Conservation (phyloP, 1,140 invertebrate species). For the Lucilia cuprina region DNA sequence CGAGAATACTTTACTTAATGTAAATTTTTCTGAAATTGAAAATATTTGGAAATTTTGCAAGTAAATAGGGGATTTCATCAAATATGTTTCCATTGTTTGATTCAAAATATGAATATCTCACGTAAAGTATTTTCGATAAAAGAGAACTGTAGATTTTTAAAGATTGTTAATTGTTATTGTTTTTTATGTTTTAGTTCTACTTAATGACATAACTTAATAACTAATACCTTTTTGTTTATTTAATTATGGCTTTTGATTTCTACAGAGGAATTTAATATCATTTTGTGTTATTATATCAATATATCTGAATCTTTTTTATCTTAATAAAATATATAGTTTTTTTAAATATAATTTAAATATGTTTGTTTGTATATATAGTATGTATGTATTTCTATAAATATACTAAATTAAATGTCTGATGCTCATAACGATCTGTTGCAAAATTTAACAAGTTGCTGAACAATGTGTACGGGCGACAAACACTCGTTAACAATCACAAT, state of each 20-base stretch:
- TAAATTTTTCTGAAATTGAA: no score
- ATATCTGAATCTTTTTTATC: background rate
- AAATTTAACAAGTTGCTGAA: conserved; percentile 26
- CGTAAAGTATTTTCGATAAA: no score
- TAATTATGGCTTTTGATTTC: background rate
- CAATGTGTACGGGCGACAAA: conserved; percentile 14
- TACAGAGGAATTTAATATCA: background rate
- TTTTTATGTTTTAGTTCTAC: no score
- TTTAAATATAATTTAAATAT: background rate
- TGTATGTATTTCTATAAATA: background rate
- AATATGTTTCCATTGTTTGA: no score
- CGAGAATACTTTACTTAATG: no score
- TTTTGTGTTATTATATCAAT: background rate
- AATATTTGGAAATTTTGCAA: no score
- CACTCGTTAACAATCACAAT: conserved; percentile 4
- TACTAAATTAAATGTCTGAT: background rate
- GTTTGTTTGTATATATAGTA: background rate
- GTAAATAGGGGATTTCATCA: no score
- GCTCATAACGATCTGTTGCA: conserved; percentile 11
- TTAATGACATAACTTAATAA: no score
- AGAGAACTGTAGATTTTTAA: background rate
- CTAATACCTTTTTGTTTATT: background rate
- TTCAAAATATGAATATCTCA: no score
- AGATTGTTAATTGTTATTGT: background rate
- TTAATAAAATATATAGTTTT: background rate